Conservation (phyloP, 2,113 vertebrate genomes). For the Cochlearius cochlearius region DNA sequence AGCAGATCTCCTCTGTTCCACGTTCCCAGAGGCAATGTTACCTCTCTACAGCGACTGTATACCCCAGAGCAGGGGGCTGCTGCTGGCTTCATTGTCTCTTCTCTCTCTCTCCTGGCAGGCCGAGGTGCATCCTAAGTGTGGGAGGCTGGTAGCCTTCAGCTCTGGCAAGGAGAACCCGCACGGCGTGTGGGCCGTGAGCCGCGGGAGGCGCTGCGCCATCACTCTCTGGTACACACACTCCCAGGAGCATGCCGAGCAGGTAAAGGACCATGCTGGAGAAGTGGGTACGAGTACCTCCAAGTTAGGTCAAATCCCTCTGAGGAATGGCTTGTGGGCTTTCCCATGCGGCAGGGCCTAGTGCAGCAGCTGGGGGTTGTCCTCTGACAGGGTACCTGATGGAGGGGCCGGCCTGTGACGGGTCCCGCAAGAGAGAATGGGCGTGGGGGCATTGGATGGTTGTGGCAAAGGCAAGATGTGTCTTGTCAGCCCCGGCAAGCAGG, state of each 20-base stretch:
- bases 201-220: slow-evolving; percentile 85
- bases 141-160: slow-evolving; percentile 91
- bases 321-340: not conserved
- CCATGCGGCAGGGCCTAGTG: not conserved
- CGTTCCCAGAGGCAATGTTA: rapidly evolving
- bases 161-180: slow-evolving; percentile 93
- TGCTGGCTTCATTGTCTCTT: not conserved
- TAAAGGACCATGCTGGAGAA: slow-evolving; percentile 17
- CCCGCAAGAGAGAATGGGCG: not conserved
- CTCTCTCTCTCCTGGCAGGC: slow-evolving; percentile 73
- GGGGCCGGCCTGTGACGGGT: not conserved
- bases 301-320: not conserved
- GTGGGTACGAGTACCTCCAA: not conserved
- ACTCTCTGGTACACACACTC: slow-evolving; percentile 94
- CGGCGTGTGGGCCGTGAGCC: slow-evolving; percentile 86
- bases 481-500: not conserved
- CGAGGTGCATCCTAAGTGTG: slow-evolving; percentile 86
- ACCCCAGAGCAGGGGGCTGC: not conserved
- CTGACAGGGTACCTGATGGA: not conserved
- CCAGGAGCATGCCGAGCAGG: slow-evolving; percentile 88
- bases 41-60: not conserved
- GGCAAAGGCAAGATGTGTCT: not conserved
- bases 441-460: not conserved
- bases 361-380: not conserved
- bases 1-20: not conserved